Evolutionary conservation across 1,140 invertebrate species (phyloP), one percentile per base, ranked within the genome.

Genomic region (Galleria mellonella): DNA sequence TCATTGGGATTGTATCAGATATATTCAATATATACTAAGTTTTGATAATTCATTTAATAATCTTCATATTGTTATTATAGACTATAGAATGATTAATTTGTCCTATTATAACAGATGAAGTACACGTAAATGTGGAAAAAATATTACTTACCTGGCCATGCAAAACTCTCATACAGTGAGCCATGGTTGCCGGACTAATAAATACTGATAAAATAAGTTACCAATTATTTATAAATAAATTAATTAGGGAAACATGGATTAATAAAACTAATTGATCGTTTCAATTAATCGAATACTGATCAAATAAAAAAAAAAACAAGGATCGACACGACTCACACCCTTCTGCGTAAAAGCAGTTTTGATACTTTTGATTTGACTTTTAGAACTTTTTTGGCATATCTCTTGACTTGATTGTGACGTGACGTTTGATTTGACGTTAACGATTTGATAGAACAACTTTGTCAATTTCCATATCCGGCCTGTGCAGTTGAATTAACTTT

Each of bases 111-210:
- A 35, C 32, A 30, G 40, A 40, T 35, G 3, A 48, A 9, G 38
- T 64, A 39, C 37, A 31, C 32, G 53, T 14, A 61, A 62, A 67
- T 55, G 64, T 68, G 63, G 51, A 62, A 64, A 48, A 39, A 51
- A 42, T 53, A 47, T 41, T 61, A 66, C 87, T 82, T 89, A 92
- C 92, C 88, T 92, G 91, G 86, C 90, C 89, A 88, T 90, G 90
- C 85, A 92, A 89, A 89, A 92, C 90, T 89, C 90, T 87, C 61
- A 88, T 88, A 89, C 90, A 92, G 88, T 92, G 90, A 77, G 90
- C 91, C 91, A 92, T 93, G 86, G 82, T 88, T 83, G 75, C 65
- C 46, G 72, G 81, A 83, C 78, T 60, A 62, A 42, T 57, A 49
- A 69, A 65, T 68, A 55, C 55, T 27, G 59, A 54, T 61, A 51